Evolutionary conservation across 1,140 invertebrate genomes (phyloP).

Genomic region (Cyphomyrmex costatus): DNA sequence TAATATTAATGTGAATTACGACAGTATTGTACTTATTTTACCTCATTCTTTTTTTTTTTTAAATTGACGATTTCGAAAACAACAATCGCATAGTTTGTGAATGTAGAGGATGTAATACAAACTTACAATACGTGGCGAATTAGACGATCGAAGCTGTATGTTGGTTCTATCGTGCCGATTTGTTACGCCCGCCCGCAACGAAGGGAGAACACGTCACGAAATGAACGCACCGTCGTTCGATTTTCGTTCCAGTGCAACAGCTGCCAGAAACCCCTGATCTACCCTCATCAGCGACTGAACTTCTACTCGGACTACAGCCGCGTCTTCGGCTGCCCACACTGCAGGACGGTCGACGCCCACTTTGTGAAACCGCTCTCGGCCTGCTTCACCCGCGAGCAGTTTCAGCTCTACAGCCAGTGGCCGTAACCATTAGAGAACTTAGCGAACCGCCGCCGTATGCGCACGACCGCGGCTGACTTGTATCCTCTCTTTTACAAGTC

Average conservation of each 20-base stretch:
- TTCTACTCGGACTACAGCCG: conserved; percentile 99
- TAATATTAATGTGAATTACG: background rate
- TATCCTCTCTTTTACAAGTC: conserved; percentile 78
- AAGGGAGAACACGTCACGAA: conserved; percentile 7
- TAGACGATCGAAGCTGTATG: conserved; percentile 3
- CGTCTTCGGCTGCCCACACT: conserved; percentile 96
- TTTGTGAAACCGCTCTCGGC: conserved; percentile 96
- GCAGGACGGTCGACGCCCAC: conserved; percentile 95
- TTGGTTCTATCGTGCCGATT: conserved; percentile 13
- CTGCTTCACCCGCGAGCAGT: conserved; percentile 92
- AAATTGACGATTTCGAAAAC: background rate
- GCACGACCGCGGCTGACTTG: conserved; percentile 62
- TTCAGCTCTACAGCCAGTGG: conserved; percentile 91
- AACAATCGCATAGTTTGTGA: background rate
- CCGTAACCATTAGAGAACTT: conserved; percentile 90
- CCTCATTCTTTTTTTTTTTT: background rate
- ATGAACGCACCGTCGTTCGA: conserved; percentile 28
- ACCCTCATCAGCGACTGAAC: conserved; percentile 94
- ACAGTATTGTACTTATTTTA: background rate
- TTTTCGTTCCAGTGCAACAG: conserved; percentile 93
- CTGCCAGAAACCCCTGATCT: conserved; percentile 94
- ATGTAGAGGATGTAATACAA: background rate
- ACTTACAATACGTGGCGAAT: background rate
- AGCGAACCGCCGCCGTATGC: conserved; percentile 79
- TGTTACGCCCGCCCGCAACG: background rate